A percentile compares a stretch with the other conserved stretches of the same genome.
phyloP scores from a whole-genome alignment of 2,113 vertebrate species.

The Rhadina sibilatrix region DNA sequence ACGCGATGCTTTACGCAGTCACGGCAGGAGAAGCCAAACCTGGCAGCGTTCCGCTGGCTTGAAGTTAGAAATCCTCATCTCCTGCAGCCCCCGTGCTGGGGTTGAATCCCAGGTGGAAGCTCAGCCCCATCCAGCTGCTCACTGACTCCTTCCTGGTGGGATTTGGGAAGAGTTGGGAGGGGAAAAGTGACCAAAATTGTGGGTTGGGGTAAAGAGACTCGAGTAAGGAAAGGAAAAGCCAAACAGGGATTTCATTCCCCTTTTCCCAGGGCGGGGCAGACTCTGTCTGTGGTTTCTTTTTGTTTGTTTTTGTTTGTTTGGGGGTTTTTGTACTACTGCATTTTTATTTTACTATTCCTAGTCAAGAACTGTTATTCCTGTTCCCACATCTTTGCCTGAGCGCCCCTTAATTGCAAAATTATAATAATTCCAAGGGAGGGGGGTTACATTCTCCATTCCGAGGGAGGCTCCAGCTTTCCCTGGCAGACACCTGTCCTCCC shows the following conservation, averaged over 20 bases:
- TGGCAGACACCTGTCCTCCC: no score
- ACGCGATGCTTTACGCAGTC: background rate
- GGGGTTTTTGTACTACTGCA: no score
- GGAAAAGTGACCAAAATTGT: background rate
- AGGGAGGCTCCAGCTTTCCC: no score
- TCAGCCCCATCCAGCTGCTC: background rate
- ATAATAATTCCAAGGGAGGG: no score
- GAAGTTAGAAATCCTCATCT: background rate
- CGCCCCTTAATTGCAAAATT: no score
- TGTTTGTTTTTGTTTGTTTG: no score
- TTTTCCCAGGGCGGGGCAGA: background rate
- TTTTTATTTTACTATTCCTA: no score
- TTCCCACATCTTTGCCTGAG: no score
- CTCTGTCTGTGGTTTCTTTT: no score
- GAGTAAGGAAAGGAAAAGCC: background rate
- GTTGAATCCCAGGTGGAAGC: background rate
- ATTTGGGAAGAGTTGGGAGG: background rate
- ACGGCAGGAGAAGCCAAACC: background rate
- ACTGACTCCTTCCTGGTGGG: accelerated
- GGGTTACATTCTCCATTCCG: no score
- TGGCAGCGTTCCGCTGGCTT: background rate
- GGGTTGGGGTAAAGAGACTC: background rate
- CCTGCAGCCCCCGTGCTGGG: accelerated
- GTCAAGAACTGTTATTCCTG: no score
- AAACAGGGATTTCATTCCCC: background rate